Percentiles rank a stretch among this genome's conserved stretches.
Evolutionary conservation across 2,888 invertebrate genomes (phyloP).

Genomic region (Temnothorax unifasciatus): DNA sequence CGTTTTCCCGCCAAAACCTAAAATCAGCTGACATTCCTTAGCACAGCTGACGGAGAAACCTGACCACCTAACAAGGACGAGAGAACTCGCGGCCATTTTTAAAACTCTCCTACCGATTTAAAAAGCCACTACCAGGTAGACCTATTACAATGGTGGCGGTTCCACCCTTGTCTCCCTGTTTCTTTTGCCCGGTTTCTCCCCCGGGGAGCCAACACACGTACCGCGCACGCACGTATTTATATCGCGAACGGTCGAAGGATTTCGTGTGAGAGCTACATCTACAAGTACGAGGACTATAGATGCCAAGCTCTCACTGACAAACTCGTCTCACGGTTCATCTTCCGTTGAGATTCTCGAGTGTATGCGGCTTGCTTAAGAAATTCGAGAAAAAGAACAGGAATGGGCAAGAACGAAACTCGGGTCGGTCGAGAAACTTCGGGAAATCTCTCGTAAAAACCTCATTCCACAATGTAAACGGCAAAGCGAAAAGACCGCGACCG

Average conservation of each 20-base stretch:
- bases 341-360: constrained; percentile 18
- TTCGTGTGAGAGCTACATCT: neutral
- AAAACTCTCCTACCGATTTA: constrained; percentile 82
- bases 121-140: constrained; percentile 74
- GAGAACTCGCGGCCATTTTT: constrained; percentile 80
- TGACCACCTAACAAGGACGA: constrained; percentile 52
- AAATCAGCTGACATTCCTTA: constrained; percentile 72
- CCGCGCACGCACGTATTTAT: neutral
- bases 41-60: constrained; percentile 67
- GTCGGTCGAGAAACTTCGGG: neutral
- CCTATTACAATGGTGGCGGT: constrained; percentile 40
- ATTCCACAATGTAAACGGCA: constrained; percentile 23
- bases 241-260: neutral
- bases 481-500: constrained; percentile 9
- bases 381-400: constrained; percentile 4
- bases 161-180: constrained; percentile 57
- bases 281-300: neutral
- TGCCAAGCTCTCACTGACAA: neutral
- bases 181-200: constrained; percentile 42
- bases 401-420: neutral
- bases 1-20: constrained; percentile 75
- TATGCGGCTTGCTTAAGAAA: constrained; percentile 12
- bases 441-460: constrained; percentile 45
- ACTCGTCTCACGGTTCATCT: constrained; percentile 46
- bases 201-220: neutral